Base-by-base conservation (phyloP, 2,113 vertebrate genomes). In the Urocynchramus pylzowi region DNA sequence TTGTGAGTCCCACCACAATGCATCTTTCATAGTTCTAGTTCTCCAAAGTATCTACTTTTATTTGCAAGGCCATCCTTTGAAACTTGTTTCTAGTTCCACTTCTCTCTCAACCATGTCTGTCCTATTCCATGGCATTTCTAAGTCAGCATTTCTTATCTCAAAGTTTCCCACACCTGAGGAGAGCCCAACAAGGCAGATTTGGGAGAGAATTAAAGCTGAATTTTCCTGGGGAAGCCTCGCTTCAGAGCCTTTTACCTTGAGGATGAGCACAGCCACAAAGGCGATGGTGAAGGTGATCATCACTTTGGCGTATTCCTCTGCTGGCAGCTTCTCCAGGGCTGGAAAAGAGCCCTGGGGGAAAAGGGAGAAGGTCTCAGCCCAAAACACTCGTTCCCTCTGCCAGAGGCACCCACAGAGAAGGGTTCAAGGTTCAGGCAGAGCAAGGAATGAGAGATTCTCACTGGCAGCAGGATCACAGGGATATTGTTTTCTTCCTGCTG, bases 261-360 rank as follows among this genome's bases (percentile, higher is more conserved):
- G 94, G 57, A 98, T 33, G 31, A 98, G 97, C 77, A 98, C 97
- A 2, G 95, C 91, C 37, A 97, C 6, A 47, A 98, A 98, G 0
- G 97, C 97, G 2, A 98, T 9, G 16, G 96, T 98, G 88, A 98
- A 98, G 71, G 97, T 95, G 95, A 98, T 35, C 95, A 97, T 98
- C 90, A 97, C 79, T 60, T 95, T 98, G 92, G 95, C 2, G 2
- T 98, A 97, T 42, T 98, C 97, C 56, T 81, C 81, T 11, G 84
- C 93, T 5, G 96, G 42, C 79, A 98, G n/a, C 33, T 87, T 90
- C 59, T 97, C 85, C 75, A 97, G 84, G 59, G 70, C 82, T 31
- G 97, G 97, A 83, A 97, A 7, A 33, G 98, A 97, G 76, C 97
- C 96, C 98, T 98, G 97, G 64, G 95, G 92, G 81, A 33, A 87